A percentile compares a stretch with the other conserved stretches of the same genome.
These are phyloP conservation scores for Sebastes fasciatus DNA, from an alignment of 2,113 vertebrate species.

Conservation along the genomic window DNA sequence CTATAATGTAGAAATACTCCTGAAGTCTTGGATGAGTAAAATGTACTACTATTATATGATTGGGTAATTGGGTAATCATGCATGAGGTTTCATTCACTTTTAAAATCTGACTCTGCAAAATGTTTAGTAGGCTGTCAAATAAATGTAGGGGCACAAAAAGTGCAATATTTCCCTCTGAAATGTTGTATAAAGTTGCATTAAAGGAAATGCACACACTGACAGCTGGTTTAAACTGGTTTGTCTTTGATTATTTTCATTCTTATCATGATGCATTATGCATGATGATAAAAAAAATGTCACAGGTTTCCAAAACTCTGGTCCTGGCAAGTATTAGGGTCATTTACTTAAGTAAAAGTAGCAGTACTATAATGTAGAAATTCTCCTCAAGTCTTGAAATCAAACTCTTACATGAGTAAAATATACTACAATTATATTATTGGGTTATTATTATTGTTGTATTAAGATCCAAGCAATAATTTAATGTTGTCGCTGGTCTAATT, in stretches of 20 bases:
- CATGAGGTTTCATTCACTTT: not conserved
- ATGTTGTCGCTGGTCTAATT: not conserved
- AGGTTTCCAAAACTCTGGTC: not conserved
- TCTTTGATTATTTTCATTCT: constrained; percentile 4
- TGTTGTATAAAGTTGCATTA: not conserved
- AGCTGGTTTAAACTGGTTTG: constrained; percentile 41
- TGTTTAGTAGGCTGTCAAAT: too few species aligned
- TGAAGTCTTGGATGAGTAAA: too few species aligned
- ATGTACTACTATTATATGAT: too few species aligned
- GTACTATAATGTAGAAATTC: not conserved
- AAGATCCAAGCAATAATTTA: not conserved
- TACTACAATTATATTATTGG: too few species aligned
- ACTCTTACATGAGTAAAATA: too few species aligned
- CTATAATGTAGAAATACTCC: too few species aligned
- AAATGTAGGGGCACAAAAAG: not conserved
- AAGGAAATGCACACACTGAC: constrained; percentile 67
- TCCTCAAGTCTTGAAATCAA: too few species aligned
- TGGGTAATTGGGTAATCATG: not conserved
- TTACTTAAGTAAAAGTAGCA: not conserved
- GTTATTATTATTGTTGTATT: too few species aligned
- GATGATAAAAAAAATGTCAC: not conserved
- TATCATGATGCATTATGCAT: not conserved
- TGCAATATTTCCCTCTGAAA: not conserved
- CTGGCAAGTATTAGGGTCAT: too few species aligned
- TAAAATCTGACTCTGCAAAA: not conserved